Percentiles rank a stretch among this genome's conserved stretches.
Conservation (phyloP, 2,797 vertebrate genomes). For the Calcarius lapponicus region DNA sequence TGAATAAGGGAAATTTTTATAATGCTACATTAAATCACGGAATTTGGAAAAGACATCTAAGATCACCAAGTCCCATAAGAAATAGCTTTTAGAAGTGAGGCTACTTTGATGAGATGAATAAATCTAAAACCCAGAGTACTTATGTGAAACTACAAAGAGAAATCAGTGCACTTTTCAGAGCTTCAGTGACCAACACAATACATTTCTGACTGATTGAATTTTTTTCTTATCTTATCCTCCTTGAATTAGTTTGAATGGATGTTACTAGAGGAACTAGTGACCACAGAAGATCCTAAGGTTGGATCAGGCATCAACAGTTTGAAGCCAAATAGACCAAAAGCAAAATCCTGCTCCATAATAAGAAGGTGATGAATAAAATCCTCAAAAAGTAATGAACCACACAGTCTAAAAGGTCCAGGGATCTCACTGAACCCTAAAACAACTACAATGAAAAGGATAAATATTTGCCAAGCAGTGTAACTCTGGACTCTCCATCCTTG, state of each 20-base stretch:
- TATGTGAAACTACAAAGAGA: background rate
- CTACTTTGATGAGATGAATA: background rate
- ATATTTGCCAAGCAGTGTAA: background rate
- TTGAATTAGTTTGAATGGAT: background rate
- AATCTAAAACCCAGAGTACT: background rate
- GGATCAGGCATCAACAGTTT: background rate
- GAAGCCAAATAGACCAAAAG: background rate
- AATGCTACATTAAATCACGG: background rate
- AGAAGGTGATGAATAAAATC: background rate
- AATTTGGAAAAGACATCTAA: background rate
- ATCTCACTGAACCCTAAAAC: background rate
- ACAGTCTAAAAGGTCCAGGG: background rate
- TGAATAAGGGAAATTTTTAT: background rate
- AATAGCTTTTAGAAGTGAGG: background rate
- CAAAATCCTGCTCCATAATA: background rate
- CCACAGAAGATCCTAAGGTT: background rate
- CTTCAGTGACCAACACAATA: background rate
- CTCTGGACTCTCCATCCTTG: background rate
- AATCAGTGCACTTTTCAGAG: background rate
- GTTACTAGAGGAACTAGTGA: background rate
- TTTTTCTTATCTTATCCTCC: background rate
- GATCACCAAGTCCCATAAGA: background rate
- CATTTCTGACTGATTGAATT: background rate
- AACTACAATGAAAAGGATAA: background rate
- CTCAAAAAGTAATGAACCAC: conserved; percentile 7